These are phyloP conservation scores for Cyanistes caeruleus DNA, from an alignment of 2,113 vertebrate genomes.

Conservation along the genomic window DNA sequence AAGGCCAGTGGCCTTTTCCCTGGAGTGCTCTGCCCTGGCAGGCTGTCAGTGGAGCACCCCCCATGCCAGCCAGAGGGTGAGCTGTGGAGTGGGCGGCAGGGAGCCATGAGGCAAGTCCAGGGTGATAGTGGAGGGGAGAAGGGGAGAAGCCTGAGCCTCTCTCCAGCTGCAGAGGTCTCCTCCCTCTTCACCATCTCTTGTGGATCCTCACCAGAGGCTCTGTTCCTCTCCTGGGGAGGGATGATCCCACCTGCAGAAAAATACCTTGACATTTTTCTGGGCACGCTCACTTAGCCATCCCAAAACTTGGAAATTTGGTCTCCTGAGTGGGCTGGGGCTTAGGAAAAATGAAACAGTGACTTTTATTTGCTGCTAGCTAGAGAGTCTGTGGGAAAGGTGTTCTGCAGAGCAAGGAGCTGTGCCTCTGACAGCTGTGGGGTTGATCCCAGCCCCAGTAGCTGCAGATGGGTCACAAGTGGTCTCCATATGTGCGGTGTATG, in stretches of 20 bases:
- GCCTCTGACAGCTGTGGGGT: neutral
- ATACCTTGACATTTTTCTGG: neutral
- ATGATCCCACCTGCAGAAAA: neutral
- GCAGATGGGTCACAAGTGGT: neutral
- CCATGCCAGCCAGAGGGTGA: fast-evolving
- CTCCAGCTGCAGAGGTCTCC: neutral
- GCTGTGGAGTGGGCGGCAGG: neutral
- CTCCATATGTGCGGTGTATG: neutral
- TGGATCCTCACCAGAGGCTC: neutral
- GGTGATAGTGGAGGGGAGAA: neutral
- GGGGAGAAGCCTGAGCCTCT: neutral
- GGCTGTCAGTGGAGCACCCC: fast-evolving
- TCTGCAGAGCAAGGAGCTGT: neutral
- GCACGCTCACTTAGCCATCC: neutral
- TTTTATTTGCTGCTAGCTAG: neutral
- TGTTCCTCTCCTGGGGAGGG: neutral
- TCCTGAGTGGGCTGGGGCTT: neutral
- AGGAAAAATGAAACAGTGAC: fast-evolving
- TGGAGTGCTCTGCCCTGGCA: neutral
- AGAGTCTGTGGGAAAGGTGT: neutral
- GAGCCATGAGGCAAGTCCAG: neutral
- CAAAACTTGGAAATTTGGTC: neutral
- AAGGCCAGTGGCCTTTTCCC: neutral
- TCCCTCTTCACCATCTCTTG: neutral
- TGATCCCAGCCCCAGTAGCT: neutral